Conservation (phyloP, 2,113 vertebrate genomes). For the Otolemur garnettii region DNA sequence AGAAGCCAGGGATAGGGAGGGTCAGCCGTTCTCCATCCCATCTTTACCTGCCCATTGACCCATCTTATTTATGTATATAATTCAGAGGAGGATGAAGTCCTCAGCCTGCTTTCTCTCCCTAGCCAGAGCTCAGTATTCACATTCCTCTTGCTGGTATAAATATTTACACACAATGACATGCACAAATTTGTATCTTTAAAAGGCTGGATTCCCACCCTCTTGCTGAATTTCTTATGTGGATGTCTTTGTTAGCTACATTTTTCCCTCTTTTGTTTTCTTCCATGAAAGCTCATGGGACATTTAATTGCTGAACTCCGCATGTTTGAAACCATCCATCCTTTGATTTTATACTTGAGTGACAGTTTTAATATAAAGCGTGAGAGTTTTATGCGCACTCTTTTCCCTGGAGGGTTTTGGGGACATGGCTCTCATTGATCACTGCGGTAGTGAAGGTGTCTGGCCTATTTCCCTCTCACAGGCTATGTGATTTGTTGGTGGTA, state of each 20-base stretch:
- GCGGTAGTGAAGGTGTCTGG: background rate
- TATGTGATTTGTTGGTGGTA: too few relatives aligned
- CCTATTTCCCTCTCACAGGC: background rate
- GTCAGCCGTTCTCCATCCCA: background rate
- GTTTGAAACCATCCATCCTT: background rate
- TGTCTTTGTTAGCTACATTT: background rate
- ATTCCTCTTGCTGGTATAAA: background rate
- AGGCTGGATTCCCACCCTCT: background rate
- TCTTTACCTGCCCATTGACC: background rate
- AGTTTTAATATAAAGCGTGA: background rate
- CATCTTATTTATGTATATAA: background rate
- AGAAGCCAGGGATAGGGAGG: background rate
- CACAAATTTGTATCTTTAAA: background rate
- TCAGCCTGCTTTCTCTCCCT: background rate
- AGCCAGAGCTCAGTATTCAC: background rate
- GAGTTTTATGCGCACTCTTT: background rate
- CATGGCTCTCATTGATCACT: background rate
- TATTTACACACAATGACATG: background rate
- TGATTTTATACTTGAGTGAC: background rate
- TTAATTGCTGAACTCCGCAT: background rate
- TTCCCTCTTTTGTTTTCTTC: background rate
- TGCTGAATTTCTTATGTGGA: background rate
- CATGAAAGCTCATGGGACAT: background rate
- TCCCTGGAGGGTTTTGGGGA: background rate
- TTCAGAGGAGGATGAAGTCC: background rate